These are phyloP conservation scores for Drosophila nannoptera DNA, from an alignment of 1,140 invertebrate species.

Conservation along the genomic window DNA sequence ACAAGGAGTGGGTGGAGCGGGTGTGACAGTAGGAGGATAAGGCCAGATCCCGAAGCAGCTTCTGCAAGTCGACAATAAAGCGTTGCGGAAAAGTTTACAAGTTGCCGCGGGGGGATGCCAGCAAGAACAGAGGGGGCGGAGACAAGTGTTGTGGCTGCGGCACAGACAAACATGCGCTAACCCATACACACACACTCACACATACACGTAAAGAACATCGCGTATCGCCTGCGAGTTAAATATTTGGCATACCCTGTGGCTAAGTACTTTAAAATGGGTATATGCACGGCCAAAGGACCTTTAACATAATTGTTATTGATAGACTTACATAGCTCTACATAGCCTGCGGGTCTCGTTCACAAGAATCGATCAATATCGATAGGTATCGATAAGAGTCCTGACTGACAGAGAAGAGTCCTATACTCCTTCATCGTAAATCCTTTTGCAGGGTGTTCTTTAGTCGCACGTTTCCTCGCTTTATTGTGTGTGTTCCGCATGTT, in stretches of 20 bases:
- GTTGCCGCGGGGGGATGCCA: slow-evolving; percentile 28
- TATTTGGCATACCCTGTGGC: slow-evolving; percentile 40
- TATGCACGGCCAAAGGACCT: neutral
- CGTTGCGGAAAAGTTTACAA: slow-evolving; percentile 62
- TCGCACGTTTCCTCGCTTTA: neutral
- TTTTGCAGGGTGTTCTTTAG: neutral
- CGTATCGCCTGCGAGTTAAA: slow-evolving; percentile 60
- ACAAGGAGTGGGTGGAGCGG: slow-evolving; percentile 13
- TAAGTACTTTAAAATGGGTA: neutral
- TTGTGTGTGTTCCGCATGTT: slow-evolving; percentile 57
- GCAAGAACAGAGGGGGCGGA: neutral
- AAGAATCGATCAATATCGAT: too few species aligned
- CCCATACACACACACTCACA: slow-evolving; percentile 12
- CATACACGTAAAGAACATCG: slow-evolving; percentile 25
- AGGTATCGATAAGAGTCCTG: neutral
- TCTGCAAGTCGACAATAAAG: slow-evolving; percentile 51
- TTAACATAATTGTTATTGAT: too few species aligned
- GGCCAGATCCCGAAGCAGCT: slow-evolving; percentile 24
- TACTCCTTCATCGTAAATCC: neutral
- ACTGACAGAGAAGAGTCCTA: neutral
- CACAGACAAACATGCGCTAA: slow-evolving; percentile 24
- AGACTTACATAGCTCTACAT: too few species aligned
- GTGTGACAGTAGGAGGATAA: neutral
- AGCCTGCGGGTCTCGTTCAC: too few species aligned
- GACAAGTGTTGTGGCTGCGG: slow-evolving; percentile 40